Evolutionary conservation across 2,888 invertebrate species (phyloP).

Genomic region (Heliconius ismenius): DNA sequence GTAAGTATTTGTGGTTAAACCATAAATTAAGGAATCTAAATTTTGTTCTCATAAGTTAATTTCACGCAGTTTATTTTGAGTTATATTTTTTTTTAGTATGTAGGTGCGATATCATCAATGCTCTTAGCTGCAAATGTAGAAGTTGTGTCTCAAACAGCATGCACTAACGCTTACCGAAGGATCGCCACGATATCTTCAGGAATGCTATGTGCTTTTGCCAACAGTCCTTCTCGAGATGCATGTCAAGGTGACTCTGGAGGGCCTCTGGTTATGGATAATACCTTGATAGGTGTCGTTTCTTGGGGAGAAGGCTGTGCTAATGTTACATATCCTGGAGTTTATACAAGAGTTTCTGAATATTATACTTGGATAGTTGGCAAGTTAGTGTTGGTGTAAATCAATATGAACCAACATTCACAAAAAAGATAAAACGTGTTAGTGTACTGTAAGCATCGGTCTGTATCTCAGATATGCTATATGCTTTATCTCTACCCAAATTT

Average conservation of each 20-base stretch:
- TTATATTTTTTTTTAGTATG: constrained; percentile 57
- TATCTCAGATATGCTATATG: constrained; percentile 14
- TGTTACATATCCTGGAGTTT: constrained; percentile 79
- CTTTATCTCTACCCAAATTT: constrained; percentile 17
- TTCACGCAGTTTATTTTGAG: background rate
- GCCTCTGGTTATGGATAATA: constrained; percentile 74
- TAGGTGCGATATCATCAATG: constrained; percentile 58
- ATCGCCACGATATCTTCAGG: constrained; percentile 60
- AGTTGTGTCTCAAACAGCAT: constrained; percentile 64
- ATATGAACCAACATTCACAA: constrained; percentile 3
- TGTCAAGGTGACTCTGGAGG: constrained; percentile 84
- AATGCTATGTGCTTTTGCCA: constrained; percentile 72
- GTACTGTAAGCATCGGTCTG: background rate
- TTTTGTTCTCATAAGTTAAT: background rate
- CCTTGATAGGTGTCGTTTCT: constrained; percentile 80
- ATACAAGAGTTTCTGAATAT: constrained; percentile 75
- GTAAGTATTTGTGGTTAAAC: constrained; percentile 45
- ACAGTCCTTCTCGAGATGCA: constrained; percentile 66
- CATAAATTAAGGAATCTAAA: background rate
- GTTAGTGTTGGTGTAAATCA: constrained; percentile 15
- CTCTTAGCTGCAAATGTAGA: constrained; percentile 67
- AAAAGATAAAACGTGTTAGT: constrained; percentile 8
- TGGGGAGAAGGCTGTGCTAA: constrained; percentile 82
- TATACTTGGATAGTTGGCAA: constrained; percentile 61
- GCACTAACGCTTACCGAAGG: constrained; percentile 64